Evolutionary conservation across 2,113 vertebrate genomes (phyloP).

Genomic region (Eulemur rufifrons): DNA sequence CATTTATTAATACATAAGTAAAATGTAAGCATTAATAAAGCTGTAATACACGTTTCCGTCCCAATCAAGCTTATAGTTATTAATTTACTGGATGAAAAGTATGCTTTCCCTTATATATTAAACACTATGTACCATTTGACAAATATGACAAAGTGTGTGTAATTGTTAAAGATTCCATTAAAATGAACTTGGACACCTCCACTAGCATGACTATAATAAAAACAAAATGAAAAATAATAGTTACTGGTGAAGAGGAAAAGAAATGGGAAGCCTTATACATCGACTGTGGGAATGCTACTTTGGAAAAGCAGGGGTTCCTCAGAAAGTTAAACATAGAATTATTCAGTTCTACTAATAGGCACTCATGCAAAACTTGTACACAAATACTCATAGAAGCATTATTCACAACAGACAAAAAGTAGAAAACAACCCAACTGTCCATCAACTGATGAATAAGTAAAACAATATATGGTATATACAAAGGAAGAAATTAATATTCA

Average conservation of each 20-base stretch:
- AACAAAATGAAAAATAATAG: not conserved
- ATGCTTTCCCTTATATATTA: not conserved
- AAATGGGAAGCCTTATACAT: not conserved
- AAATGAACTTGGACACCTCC: not conserved
- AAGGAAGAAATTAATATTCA: not conserved
- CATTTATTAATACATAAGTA: not conserved
- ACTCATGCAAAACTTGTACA: not conserved
- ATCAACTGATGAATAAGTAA: not conserved
- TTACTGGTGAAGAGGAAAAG: not conserved
- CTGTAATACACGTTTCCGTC: not conserved
- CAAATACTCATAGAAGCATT: not conserved
- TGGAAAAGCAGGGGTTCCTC: not conserved
- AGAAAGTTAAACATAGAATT: not conserved
- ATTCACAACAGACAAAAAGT: not conserved
- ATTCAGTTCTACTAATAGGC: not conserved
- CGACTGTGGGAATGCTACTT: not conserved
- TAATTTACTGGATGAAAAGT: not conserved
- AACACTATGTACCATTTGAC: not conserved
- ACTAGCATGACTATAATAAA: not conserved
- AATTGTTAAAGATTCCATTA: not conserved
- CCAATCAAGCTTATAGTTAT: not conserved
- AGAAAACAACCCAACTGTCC: not conserved
- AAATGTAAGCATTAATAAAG: not conserved
- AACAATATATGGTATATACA: not conserved
- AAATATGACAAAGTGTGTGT: not conserved